Percentiles rank a stretch among this genome's conserved stretches.
Evolutionary conservation across 2,797 vertebrate genomes (phyloP).

Genomic region (Tiaroga cobitis): DNA sequence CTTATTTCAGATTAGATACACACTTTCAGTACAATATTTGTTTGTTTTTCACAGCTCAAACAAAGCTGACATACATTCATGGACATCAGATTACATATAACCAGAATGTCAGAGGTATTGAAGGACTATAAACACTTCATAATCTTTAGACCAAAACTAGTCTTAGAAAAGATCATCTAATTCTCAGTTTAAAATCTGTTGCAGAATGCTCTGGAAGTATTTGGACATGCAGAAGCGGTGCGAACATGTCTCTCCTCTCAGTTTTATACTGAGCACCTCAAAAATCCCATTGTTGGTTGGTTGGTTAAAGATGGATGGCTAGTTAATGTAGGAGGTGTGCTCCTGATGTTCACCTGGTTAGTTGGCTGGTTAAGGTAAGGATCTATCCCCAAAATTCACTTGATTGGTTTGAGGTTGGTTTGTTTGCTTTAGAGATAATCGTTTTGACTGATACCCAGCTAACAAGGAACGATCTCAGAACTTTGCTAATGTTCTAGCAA

Average conservation of each 20-base stretch:
- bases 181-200: not conserved
- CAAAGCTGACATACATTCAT: constrained; percentile 23
- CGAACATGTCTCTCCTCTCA: not conserved
- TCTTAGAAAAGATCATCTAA: not conserved
- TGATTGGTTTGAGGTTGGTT: not conserved
- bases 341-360: not conserved
- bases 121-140: not conserved
- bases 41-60: not conserved
- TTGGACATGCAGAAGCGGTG: not conserved
- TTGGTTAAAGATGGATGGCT: not conserved
- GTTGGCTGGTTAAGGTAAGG: not conserved
- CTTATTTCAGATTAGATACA: constrained; percentile 31
- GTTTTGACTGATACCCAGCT: not conserved
- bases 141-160: no score
- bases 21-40: not conserved
- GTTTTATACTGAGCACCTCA: not conserved
- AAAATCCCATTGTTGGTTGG: not conserved
- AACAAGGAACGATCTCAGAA: no score
- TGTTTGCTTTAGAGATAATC: not conserved
- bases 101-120: not conserved
- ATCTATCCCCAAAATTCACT: not conserved
- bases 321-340: not conserved
- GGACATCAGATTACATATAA: constrained; percentile 3
- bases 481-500: no score
- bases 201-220: not conserved